Percentiles rank a stretch among this genome's conserved stretches.
These are phyloP conservation scores for Melanocharis versteri DNA, from an alignment of 2,113 vertebrate genomes.

Conservation along the genomic window DNA sequence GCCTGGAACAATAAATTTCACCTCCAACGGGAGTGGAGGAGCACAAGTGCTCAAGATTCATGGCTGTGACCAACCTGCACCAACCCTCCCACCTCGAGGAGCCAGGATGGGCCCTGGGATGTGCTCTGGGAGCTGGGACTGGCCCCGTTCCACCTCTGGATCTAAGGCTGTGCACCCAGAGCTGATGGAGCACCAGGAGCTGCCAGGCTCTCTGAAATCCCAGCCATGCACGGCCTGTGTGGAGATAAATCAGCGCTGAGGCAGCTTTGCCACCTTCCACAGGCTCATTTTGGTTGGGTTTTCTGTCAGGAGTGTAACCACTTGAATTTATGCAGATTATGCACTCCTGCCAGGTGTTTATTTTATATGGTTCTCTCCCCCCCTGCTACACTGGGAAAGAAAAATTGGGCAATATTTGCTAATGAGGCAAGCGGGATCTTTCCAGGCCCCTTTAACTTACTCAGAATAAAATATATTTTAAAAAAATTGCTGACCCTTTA, in stretches of 20 bases:
- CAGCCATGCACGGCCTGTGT: not conserved
- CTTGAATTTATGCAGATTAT: slow-evolving; percentile 54
- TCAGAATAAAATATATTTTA: slow-evolving; percentile 17
- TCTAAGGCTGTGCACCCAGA: not conserved
- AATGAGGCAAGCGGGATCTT: slow-evolving; percentile 60
- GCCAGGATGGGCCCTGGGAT: accelerated
- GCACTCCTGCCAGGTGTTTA: slow-evolving; percentile 60
- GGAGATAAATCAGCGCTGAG: not conserved
- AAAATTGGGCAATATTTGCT: slow-evolving; percentile 57
- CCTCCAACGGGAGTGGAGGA: accelerated
- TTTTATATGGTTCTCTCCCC: slow-evolving; percentile 30
- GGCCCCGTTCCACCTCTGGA: accelerated
- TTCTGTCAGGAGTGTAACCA: slow-evolving; percentile 16
- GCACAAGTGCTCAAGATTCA: not conserved
- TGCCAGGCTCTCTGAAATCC: not conserved
- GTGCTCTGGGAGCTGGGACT: not conserved
- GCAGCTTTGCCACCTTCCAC: not conserved
- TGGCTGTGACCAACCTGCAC: no score
- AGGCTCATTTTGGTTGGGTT: not conserved
- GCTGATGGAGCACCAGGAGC: not conserved
- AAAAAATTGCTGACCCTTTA: slow-evolving; percentile 58
- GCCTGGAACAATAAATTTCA: not conserved
- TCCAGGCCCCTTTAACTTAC: slow-evolving; percentile 23
- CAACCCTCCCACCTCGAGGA: not conserved
- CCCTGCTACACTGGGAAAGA: not conserved